These are phyloP conservation scores for Cheilinus undulatus DNA, from an alignment of 2,113 vertebrate species.

Conservation along the genomic window DNA sequence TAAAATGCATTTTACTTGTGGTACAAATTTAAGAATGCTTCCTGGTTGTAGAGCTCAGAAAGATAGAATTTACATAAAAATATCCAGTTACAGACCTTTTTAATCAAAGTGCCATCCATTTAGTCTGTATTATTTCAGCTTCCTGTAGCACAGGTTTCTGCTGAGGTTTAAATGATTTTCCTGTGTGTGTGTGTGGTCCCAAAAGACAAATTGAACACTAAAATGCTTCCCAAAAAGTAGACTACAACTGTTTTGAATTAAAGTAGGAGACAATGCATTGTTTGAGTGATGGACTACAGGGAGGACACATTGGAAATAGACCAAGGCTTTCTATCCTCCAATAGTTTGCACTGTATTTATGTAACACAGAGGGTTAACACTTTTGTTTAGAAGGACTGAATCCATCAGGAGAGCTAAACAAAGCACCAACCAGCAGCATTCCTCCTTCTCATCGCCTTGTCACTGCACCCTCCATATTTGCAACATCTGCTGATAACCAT, in stretches of 20 bases:
- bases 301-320: slow-evolving; percentile 24
- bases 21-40: neutral
- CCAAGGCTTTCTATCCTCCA: slow-evolving; percentile 25
- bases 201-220: neutral
- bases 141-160: neutral
- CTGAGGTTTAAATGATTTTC: too few relatives aligned
- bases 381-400: slow-evolving; percentile 34
- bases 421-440: slow-evolving; percentile 57
- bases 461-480: slow-evolving; percentile 53
- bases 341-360: slow-evolving; percentile 37
- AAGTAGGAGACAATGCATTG: neutral
- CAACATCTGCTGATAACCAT: slow-evolving; percentile 77
- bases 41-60: neutral
- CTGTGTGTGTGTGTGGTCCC: neutral
- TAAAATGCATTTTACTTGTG: neutral
- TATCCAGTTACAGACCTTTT: neutral
- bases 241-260: slow-evolving; percentile 34
- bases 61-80: neutral
- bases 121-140: neutral
- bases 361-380: slow-evolving; percentile 26
- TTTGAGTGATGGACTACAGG: neutral
- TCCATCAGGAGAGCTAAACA: slow-evolving; percentile 57
- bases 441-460: slow-evolving; percentile 72
- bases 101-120: neutral
- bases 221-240: neutral